Base-by-base conservation (phyloP, 2,888 invertebrate species). In the Andrena hattorfiana region DNA sequence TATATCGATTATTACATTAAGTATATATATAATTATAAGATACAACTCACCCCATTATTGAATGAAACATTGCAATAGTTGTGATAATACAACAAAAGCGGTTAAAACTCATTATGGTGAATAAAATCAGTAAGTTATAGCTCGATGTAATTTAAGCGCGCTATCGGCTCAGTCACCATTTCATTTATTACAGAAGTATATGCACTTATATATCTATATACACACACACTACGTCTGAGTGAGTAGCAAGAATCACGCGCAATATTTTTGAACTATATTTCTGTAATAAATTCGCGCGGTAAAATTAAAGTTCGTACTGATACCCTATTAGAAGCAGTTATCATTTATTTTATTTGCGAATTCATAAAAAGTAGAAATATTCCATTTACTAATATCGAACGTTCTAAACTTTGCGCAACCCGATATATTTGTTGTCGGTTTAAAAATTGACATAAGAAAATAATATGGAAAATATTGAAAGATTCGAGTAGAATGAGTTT, bases 21-120 rank as follows among this genome's bases (percentile, higher is more conserved):
- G 16, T 42, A 16, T 8, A 51, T 13, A 16, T 16, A n/a, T n/a
- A 49, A 30, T 13, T 28, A 28, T 13, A 1, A 54, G 26, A 2
- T 49, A 30, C 10, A 23, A 80, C 81, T 79, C 7, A 81, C 81
- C 74, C 81, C 1, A 20, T 79, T 60, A 59, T 28, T 26, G 32
- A 20, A 49, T 7, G 28, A 5, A 69, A 54, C 32, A 54, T 16
- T 13, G 28, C 60, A 26, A 13, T 10, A 26, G 60, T 16, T 20
- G 54, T 10, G 28, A 66, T 48, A 28, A 60, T 64, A 13, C 35
- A 23, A 66, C 10, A 70, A 32, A 74, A 62, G 13, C 20, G 2
- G 35, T 28, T 30, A 3, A 60, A 62, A 74, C 28, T 62, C 74
- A 79, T 81, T 56, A 20, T 67, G 8, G 7, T 2, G 10, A 13